phyloP scores from a whole-genome alignment of 2,797 vertebrate genomes.

The Pagetopsis macropterus region DNA sequence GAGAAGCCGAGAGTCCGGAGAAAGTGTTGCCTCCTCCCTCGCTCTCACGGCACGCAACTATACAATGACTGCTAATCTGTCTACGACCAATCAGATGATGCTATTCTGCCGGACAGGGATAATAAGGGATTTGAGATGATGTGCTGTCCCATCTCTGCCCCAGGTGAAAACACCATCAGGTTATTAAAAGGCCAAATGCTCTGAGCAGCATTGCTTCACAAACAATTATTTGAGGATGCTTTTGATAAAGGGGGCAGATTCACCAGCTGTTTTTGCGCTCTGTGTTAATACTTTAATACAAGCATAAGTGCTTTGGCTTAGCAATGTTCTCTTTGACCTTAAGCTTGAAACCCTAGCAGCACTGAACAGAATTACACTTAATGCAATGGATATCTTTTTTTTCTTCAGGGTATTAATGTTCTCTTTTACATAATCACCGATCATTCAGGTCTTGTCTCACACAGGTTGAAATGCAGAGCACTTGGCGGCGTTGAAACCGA shows the following conservation, averaged over 20 bases:
- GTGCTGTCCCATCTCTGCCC: constrained; percentile 21
- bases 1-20: constrained; percentile 56
- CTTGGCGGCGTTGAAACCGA: constrained; percentile 33
- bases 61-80: constrained; percentile 69
- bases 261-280: constrained; percentile 46
- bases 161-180: constrained; percentile 59
- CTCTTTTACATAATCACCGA: neutral
- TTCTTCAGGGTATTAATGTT: neutral
- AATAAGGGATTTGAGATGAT: constrained; percentile 46
- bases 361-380: constrained; percentile 25
- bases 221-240: neutral
- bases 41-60: constrained; percentile 45
- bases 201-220: neutral
- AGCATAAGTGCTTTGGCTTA: constrained; percentile 61
- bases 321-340: constrained; percentile 49
- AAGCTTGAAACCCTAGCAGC: constrained; percentile 35
- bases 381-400: neutral
- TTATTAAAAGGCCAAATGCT: constrained; percentile 26
- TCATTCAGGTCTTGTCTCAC: constrained; percentile 12
- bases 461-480: constrained; percentile 33
- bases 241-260: constrained; percentile 11
- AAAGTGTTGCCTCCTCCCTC: constrained; percentile 46
- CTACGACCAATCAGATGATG: constrained; percentile 66
- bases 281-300: constrained; percentile 59
- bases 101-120: constrained; percentile 26